Conservation (phyloP, 1,140 invertebrate species). For the Scaptodrosophila lebanonensis region DNA sequence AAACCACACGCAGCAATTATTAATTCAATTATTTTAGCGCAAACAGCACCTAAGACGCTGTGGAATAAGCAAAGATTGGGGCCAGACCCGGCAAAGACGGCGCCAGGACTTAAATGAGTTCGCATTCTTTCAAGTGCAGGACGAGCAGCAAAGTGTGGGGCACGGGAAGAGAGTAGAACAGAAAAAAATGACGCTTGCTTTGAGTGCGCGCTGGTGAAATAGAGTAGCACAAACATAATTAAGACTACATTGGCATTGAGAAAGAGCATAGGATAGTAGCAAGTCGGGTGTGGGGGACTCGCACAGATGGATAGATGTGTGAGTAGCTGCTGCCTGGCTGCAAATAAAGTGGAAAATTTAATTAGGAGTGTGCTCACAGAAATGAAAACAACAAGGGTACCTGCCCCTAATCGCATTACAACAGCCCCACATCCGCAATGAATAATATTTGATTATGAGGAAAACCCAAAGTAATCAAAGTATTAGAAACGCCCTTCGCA, state of each 20-base stretch:
- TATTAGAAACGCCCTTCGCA: no score
- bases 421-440: no score
- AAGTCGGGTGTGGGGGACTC: conserved; percentile 1
- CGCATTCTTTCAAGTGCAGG: conserved; percentile 34
- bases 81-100: conserved; percentile 19
- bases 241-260: conserved; percentile 31
- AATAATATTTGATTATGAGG: no score
- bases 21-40: conserved; percentile 77
- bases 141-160: not conserved
- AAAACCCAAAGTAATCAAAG: no score
- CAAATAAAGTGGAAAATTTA: conserved; percentile 73
- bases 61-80: conserved; percentile 13
- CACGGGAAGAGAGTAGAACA: not conserved
- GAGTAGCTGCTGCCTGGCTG: conserved; percentile 20
- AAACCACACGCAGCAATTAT: conserved; percentile 77
- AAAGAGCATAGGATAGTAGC: conserved; percentile 31
- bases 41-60: conserved; percentile 67
- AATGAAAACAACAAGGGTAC: conserved; percentile 14
- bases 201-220: conserved; percentile 51
- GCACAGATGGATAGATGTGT: conserved; percentile 1
- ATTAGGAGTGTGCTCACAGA: conserved; percentile 43
- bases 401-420: no score
- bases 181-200: conserved; percentile 33
- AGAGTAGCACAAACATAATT: conserved; percentile 74
- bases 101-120: conserved; percentile 59